Conservation (phyloP, 2,797 vertebrate species). For the Eulemur mongoz region DNA sequence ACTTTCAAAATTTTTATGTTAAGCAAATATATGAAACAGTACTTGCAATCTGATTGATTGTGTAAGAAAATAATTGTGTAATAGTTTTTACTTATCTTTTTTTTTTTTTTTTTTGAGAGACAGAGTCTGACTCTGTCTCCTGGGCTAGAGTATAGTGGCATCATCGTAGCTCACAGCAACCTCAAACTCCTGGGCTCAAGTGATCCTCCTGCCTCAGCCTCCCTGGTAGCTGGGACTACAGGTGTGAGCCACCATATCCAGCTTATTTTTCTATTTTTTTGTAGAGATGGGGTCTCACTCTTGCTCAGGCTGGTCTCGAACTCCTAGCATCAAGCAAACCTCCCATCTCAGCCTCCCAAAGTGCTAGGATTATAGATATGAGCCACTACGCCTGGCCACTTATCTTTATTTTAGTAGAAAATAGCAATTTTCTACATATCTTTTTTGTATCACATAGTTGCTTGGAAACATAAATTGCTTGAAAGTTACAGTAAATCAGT, state of each 20-base stretch:
- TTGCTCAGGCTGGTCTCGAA: neutral
- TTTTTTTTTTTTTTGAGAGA: neutral
- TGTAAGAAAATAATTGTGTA: neutral
- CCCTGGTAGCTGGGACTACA: neutral
- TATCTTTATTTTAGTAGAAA: constrained; percentile 39
- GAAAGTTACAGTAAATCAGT: neutral
- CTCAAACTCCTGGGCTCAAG: neutral
- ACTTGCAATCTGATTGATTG: neutral
- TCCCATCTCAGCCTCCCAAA: neutral
- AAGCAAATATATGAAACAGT: constrained; percentile 5
- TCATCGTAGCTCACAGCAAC: neutral
- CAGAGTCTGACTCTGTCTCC: neutral
- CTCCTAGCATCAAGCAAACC: neutral
- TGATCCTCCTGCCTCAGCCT: neutral
- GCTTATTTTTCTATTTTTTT: neutral
- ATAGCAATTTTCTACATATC: neutral
- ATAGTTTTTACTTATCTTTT: neutral
- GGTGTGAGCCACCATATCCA: neutral
- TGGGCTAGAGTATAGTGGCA: neutral
- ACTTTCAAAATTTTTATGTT: neutral
- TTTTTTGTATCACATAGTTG: constrained; percentile 15
- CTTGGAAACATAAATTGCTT: constrained; percentile 16
- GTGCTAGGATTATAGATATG: neutral
- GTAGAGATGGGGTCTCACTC: neutral
- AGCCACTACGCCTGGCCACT: neutral